Evolutionary conservation across 1,140 invertebrate species (phyloP).

Genomic region (Diachasmimorpha longicaudata): DNA sequence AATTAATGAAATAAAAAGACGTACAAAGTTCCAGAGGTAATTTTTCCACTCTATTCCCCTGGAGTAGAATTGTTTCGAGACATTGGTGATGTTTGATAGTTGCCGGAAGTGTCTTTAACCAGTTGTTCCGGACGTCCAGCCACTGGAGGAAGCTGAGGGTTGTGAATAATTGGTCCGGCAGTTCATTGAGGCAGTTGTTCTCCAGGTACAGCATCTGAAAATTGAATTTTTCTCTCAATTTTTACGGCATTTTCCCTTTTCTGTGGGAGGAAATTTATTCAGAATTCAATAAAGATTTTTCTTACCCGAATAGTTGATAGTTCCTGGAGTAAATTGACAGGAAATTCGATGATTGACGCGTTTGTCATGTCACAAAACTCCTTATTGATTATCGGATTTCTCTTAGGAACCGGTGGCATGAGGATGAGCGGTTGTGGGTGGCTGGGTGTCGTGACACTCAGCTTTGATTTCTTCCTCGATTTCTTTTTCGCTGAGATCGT

Average conservation of each 20-base stretch:
- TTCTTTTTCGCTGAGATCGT: slow-evolving; percentile 5
- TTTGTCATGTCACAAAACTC: slow-evolving; percentile 39
- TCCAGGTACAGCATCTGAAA: slow-evolving; percentile 66
- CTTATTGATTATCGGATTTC: slow-evolving; percentile 26
- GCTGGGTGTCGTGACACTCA: not conserved
- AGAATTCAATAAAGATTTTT: not conserved
- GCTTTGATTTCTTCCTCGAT: not conserved
- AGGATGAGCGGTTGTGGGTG: not conserved
- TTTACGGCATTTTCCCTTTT: not conserved
- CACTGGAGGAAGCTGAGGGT: slow-evolving; percentile 61
- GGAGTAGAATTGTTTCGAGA: slow-evolving; percentile 65
- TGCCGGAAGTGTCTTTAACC: slow-evolving; percentile 60
- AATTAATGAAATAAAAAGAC: not conserved
- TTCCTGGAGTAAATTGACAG: slow-evolving; percentile 34
- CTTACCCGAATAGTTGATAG: slow-evolving; percentile 39
- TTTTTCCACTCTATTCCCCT: slow-evolving; percentile 64
- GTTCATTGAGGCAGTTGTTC: slow-evolving; percentile 59
- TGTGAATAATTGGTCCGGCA: slow-evolving; percentile 64
- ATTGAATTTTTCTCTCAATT: no score
- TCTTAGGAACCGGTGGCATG: not conserved
- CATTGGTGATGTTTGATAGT: slow-evolving; percentile 61
- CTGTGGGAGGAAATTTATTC: no score
- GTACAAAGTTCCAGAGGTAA: slow-evolving; percentile 51
- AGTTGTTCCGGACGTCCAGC: slow-evolving; percentile 67
- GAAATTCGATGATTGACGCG: slow-evolving; percentile 34